Conservation (phyloP, 2,888 invertebrate species). For the Cerceris rybyensis region DNA sequence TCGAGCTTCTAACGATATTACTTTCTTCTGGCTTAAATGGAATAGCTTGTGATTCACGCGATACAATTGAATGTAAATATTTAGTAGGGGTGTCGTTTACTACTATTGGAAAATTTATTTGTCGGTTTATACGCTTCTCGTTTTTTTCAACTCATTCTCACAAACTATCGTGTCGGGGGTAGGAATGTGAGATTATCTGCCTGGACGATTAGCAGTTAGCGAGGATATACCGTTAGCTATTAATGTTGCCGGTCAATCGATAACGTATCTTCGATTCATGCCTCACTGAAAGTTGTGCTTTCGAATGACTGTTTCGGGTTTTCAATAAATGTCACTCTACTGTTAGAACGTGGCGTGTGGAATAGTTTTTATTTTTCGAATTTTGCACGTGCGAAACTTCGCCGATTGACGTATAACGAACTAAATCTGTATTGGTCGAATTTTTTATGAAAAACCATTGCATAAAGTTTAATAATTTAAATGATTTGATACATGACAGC, state of each 20-base stretch:
- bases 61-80: slow-evolving; percentile 31
- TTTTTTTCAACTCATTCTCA: slow-evolving; percentile 32
- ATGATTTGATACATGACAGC: too few species aligned
- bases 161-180: slow-evolving; percentile 26
- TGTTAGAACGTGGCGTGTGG: too few species aligned
- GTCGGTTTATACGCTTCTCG: slow-evolving; percentile 19
- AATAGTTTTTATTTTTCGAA: too few species aligned
- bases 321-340: neutral
- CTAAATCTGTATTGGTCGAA: too few species aligned
- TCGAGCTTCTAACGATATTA: slow-evolving; percentile 19
- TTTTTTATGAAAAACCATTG: too few species aligned
- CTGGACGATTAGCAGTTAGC: slow-evolving; percentile 45
- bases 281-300: slow-evolving; percentile 8
- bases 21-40: slow-evolving; percentile 19
- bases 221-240: slow-evolving; percentile 32
- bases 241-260: slow-evolving; percentile 44
- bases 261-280: slow-evolving; percentile 31
- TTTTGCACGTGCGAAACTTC: neutral
- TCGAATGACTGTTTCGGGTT: neutral
- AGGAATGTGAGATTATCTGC: slow-evolving; percentile 22
- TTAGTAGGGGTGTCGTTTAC: slow-evolving; percentile 22
- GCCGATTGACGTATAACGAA: too few species aligned
- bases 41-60: slow-evolving; percentile 16
- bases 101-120: slow-evolving; percentile 47
- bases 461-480: too few species aligned